These are phyloP conservation scores for Dunckerocampus dactyliophorus DNA, from an alignment of 2,113 vertebrate species.

Conservation along the genomic window DNA sequence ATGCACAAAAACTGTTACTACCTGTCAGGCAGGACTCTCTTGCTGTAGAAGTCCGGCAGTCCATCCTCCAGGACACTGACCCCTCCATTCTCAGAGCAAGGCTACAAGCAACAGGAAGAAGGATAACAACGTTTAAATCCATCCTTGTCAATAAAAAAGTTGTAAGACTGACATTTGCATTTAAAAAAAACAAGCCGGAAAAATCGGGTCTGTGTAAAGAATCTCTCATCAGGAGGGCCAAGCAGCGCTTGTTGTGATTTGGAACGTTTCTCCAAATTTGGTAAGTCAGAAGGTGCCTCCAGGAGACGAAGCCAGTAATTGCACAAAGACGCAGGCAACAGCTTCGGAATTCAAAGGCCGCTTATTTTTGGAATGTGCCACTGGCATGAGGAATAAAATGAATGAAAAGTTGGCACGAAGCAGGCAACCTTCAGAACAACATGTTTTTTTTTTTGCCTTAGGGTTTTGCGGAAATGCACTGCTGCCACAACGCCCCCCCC, in stretches of 20 bases:
- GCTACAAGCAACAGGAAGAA: conserved; percentile 41
- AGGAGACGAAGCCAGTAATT: conserved; percentile 43
- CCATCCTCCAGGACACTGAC: conserved; percentile 82
- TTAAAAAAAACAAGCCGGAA: conserved; percentile 31
- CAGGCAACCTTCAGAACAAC: conserved; percentile 18
- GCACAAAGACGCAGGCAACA: conserved; percentile 39
- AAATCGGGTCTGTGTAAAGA: conserved; percentile 20
- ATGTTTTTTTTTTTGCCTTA: conserved; percentile 7
- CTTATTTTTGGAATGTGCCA: conserved; percentile 53
- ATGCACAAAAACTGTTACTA: conserved; percentile 19
- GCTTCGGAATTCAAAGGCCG: conserved; percentile 46
- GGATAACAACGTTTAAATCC: conserved; percentile 25
- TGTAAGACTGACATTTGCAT: conserved; percentile 43
- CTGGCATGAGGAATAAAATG: conserved; percentile 43
- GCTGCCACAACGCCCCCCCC: no score
- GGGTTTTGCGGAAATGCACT: conserved; percentile 4
- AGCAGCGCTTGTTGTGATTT: conserved; percentile 39
- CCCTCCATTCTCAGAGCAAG: conserved; percentile 78
- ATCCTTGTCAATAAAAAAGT: conserved; percentile 26
- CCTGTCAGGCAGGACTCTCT: conserved; percentile 85
- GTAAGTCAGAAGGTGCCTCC: conserved; percentile 39
- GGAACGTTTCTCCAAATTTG: conserved; percentile 27
- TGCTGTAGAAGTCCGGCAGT: conserved; percentile 86
- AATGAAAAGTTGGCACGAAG: conserved; percentile 34
- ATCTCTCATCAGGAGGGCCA: conserved; percentile 23